Base-by-base conservation (phyloP, 2,113 vertebrate genomes). In the Okapia johnstoni region DNA sequence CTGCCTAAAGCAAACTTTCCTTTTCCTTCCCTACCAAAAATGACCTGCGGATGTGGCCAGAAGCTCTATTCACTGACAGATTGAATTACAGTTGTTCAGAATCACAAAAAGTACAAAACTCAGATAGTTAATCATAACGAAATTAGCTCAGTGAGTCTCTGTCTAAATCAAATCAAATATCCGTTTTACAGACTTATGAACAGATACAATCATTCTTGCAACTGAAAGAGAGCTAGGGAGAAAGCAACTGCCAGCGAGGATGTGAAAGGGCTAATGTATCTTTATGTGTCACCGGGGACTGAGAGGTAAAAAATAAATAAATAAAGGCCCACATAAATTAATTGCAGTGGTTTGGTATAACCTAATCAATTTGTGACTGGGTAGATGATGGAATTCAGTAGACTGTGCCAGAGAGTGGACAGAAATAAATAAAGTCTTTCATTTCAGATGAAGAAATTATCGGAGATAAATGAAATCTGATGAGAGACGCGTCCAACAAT, bases 111-210 rank as follows among this genome's bases (percentile, higher is more conserved):
- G 80, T 40, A 61, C 9, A 97, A 94, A 93, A 21, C 46, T 92
- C 66, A 91, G 54, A 95, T 33, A 96, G 88, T 90, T 96, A 96
- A 95, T 98, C 85, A 96, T 88, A 94, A 96, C 9, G 3, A 97
- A 98, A 97, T 98, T 95, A 98, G 85, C 93, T 96, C 63, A 73
- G 40, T 90, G 93, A 88, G 54, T 90, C 90, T 96, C 87, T 61
- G 89, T 85, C 25, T 97, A 98, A 97, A 98, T 98, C 92, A 97
- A 96, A 98, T 98, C 92, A 97, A 98, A 94, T 90, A 91, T 57
- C 40, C 11, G 5, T 97, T 98, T 84, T 90, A 52, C 57, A 57
- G 96, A n/a, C 16, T 84, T 85, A 85, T 85, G 70, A 92, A 36
- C n/a, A 97, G 63, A 97, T 21, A 58, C 14, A 63, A 96, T 97